Conservation (phyloP, 2,888 invertebrate genomes). For the Charanyca ferruginea region DNA sequence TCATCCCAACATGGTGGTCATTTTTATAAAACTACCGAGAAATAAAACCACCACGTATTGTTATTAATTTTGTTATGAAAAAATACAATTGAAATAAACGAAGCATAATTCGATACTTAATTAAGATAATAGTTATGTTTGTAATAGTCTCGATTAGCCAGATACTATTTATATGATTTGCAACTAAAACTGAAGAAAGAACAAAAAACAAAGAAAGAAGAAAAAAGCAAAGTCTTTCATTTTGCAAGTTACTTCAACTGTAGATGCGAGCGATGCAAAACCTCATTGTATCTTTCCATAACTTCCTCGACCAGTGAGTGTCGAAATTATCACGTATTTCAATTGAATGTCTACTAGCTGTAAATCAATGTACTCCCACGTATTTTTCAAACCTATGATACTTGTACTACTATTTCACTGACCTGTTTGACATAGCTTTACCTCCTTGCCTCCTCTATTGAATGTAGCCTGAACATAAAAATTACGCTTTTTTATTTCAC, state of each 20-base stretch:
- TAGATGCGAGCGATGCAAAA: too few relatives aligned
- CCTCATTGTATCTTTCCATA: conserved; percentile 77
- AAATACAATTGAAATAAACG: conserved; percentile 16
- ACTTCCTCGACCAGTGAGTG: conserved; percentile 81
- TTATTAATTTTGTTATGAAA: conserved; percentile 60
- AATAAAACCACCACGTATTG: conserved; percentile 78
- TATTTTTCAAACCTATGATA: conserved; percentile 49
- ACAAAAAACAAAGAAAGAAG: too few relatives aligned
- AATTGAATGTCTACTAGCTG: conserved; percentile 45
- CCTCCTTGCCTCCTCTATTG: conserved; percentile 60
- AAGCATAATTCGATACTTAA: conserved; percentile 4
- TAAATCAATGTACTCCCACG: conserved; percentile 80
- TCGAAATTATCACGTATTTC: conserved; percentile 73
- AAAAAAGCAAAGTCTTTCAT: too few relatives aligned
- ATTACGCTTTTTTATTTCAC: conserved; percentile 25
- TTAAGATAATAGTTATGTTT: conserved; percentile 31
- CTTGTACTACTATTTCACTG: conserved; percentile 50
- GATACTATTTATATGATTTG: not conserved
- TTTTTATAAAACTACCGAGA: conserved; percentile 51
- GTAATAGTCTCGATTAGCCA: conserved; percentile 8
- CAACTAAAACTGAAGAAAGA: not conserved
- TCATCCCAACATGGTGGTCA: conserved; percentile 73
- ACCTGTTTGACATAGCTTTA: conserved; percentile 72
- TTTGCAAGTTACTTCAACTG: too few relatives aligned
- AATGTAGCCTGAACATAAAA: conserved; percentile 68